Evolutionary conservation across 2,797 vertebrate species (phyloP), one percentile per base, ranked within the genome.

Genomic region (Sebastes minor): DNA sequence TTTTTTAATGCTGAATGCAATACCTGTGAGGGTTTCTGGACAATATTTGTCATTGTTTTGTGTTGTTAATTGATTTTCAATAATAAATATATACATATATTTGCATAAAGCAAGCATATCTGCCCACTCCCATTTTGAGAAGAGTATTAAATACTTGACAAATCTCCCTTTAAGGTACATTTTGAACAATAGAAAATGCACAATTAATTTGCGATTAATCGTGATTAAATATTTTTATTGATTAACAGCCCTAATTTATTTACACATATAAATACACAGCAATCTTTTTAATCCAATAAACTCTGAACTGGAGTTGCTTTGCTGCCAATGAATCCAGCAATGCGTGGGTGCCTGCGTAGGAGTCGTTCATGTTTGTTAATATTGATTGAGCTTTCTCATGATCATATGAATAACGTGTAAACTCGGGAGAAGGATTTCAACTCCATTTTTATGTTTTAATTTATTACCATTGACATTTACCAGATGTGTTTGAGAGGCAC

Each of bases 311-410:
- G 33, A 68, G 4, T 38, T 59, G 13, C 27, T 59, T 28, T 2
- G 35, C 56, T 72, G 22, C 18, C n/a, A 18, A 18, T 60, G 3
- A 33, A 27, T 60, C n/a, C 4, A 74, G 6, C 32, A 71, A 2
- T 9, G 16, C 6, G 30, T 61, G 63, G 56, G 14, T 3, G 27
- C 28, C 23, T 23, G 30, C 1, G 14, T 70, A 57, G 46, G 62
- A 79, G 59, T 35, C 13, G 5, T 78, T 80, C 38, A 30, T 65
- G 63, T 87, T 82, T 75, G 49, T 32, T 42, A 9, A 46, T 72
- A 77, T 73, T 64, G 30, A 82, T 70, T 30, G 3, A 62, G 12
- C 23, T 16, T 83, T 71, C 61, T 74, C 42, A 13, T 1, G 0
- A 35, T 61, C 9, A 10, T 3, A 63, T 76, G 4, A 82, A 63